Base-by-base conservation (phyloP, 2,113 vertebrate genomes). In the Prunella fulvescens region DNA sequence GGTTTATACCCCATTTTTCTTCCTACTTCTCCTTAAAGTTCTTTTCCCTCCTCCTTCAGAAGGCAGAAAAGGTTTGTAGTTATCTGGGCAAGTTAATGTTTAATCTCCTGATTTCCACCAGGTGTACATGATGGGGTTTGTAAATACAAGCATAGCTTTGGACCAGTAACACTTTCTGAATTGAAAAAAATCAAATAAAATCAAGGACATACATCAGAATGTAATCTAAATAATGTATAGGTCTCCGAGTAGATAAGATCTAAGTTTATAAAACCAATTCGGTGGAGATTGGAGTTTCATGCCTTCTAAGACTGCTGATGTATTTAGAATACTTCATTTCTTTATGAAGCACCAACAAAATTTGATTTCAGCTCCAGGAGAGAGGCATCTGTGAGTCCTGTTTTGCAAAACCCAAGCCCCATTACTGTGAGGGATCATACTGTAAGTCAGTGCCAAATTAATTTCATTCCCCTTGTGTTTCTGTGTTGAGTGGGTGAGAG, bases 401-500 rank as follows among this genome's bases (percentile, higher is more conserved):
- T 39, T 92, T 51, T 80, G n/a, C 47, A 70, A 61, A 92, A 77
- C 42, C 16, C 13, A 37, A 73, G 18, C n/a, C 51, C 14, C 6
- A 1, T 72, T 50, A 57, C 70, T 95, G 22, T 37, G 35, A 92
- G 37, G 50, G 45, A 44, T 33, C 24, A 33, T 6, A 15, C 5
- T 26, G 14, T 65, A 28, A 76, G 5, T 53, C 51, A n/a, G 19
- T 66, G 44, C 28, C 37, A 81, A 93, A 91, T 94, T 85, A 66
- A 60, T 78, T 90, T 70, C 1, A 40, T 94, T 71, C 42, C 67
- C 80, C 76, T 94, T 92, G 93, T 96, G 90, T 89, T 97, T 95
- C 80, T 29, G 24, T 80, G 83, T 92, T 93, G 96, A 95, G 92
- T 76, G 76, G 37, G 90, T 93, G 96, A 96, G 67, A 97, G 81